Base-by-base conservation (phyloP, 2,888 invertebrate genomes). In the Buathra laborator region DNA sequence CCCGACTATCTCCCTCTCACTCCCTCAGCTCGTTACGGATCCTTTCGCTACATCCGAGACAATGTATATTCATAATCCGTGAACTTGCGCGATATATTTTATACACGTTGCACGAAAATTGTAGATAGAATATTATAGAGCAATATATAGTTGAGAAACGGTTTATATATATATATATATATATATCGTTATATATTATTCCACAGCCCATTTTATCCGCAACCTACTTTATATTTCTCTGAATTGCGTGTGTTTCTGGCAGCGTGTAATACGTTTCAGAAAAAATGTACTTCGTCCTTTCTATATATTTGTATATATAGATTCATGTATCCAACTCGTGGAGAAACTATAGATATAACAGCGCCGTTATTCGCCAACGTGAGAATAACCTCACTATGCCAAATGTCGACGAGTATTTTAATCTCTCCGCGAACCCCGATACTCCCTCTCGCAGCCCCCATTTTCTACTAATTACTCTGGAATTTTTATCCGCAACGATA, bases 141-240 rank as follows among this genome's bases (percentile, higher is more conserved):
- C 37, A 64, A 53, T 53, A 14, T 64, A 14, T 5, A 68, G 77
- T 24, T 6, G 24, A 19, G 29, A 24, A 9, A 7, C 37, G 1
- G 6, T 37, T 37, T 37, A 37, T 37, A 37, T 37, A 37, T 37
- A 37, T 37, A 37, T 37, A 37, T 37, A 37, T 37, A 7, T 37
- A 37, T 37, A 37, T 7, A 7, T 37, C 2, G 5, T 37, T 56
- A 44, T 51, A 19, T 16, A 53, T 71, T 32, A 67, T 32, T 80
- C 66, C 83, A 46, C 46, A 29, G 43, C 29, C 83, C 75, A 80
- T 80, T 83, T 78, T 75, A 79, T 70, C 44, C 77, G 51, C 70
- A 83, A 83, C 75, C 79, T 83, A 83, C 83, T 83, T 80, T 74
- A 71, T 83, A 80, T 75, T 80, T 78, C 83, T 74, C 16, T 59